Evolutionary conservation across 2,113 vertebrate species (phyloP).

Genomic region (Corydoras maculifer): DNA sequence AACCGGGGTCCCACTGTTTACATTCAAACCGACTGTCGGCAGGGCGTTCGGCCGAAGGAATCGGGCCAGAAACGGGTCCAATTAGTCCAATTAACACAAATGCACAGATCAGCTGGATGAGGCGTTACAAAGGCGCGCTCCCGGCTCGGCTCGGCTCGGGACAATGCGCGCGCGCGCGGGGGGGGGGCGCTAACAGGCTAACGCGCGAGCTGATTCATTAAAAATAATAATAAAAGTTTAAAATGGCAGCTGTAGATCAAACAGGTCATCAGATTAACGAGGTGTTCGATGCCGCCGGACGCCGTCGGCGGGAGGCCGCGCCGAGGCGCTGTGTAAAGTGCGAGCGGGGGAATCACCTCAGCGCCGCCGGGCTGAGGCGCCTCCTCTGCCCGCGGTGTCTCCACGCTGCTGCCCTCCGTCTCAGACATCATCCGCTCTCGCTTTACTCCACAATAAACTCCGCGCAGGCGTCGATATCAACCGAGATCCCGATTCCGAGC

Average conservation of each 20-base stretch:
- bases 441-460: background rate
- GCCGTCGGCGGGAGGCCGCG: background rate
- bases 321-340: background rate
- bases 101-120: no score
- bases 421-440: slow-evolving; percentile 54
- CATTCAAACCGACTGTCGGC: no score
- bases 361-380: slow-evolving; percentile 54
- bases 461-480: no score
- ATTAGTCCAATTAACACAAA: no score
- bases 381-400: slow-evolving; percentile 63
- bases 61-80: no score
- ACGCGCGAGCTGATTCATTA: slow-evolving; percentile 15
- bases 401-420: slow-evolving; percentile 52
- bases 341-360: slow-evolving; percentile 54
- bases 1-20: no score
- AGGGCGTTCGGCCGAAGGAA: no score
- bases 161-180: slow-evolving; percentile 4
- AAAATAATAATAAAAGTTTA: no score
- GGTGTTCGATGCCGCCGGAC: no score
- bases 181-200: slow-evolving; percentile 9
- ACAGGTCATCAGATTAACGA: no score
- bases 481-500: background rate
- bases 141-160: slow-evolving; percentile 1
- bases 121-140: no score
- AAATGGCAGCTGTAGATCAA: no score